Percentiles rank a stretch among this genome's conserved stretches.
Evolutionary conservation across 2,797 vertebrate genomes (phyloP).

Genomic region (Mallotus villosus): DNA sequence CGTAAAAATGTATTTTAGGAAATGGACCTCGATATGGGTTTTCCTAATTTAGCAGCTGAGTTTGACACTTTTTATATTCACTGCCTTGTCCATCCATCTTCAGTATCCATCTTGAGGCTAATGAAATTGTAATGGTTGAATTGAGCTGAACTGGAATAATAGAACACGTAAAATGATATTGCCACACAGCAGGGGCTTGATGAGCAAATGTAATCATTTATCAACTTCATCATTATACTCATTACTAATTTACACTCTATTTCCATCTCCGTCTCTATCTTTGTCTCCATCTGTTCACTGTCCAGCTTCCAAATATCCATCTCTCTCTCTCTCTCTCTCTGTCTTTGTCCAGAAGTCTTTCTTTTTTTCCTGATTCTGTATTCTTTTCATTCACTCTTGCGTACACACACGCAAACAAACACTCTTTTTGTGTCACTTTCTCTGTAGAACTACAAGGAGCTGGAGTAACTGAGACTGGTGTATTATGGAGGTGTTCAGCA

Average conservation of each 20-base stretch:
- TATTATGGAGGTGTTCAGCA: slow-evolving; percentile 95
- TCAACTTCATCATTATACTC: slow-evolving; percentile 35
- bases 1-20: not conserved
- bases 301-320: slow-evolving; percentile 1
- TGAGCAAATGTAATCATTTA: slow-evolving; percentile 36
- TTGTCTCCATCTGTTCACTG: slow-evolving; percentile 26
- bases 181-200: slow-evolving; percentile 33
- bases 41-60: too few relatives aligned
- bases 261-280: slow-evolving; percentile 33
- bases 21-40: too few relatives aligned
- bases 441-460: slow-evolving; percentile 91
- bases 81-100: not conserved
- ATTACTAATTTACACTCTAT: slow-evolving; percentile 50
- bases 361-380: slow-evolving; percentile 27
- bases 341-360: slow-evolving; percentile 7
- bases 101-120: slow-evolving; percentile 23
- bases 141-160: slow-evolving; percentile 44
- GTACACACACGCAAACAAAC: not conserved
- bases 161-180: slow-evolving; percentile 26
- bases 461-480: slow-evolving; percentile 89
- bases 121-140: slow-evolving; percentile 50
- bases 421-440: slow-evolving; percentile 20
- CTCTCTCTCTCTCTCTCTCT: slow-evolving; percentile 20
- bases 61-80: too few relatives aligned
- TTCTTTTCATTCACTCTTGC: slow-evolving; percentile 22